A percentile compares a stretch with the other conserved stretches of the same genome.
Evolutionary conservation across 2,888 invertebrate species (phyloP).

Genomic region (Macrophya alboannulata): DNA sequence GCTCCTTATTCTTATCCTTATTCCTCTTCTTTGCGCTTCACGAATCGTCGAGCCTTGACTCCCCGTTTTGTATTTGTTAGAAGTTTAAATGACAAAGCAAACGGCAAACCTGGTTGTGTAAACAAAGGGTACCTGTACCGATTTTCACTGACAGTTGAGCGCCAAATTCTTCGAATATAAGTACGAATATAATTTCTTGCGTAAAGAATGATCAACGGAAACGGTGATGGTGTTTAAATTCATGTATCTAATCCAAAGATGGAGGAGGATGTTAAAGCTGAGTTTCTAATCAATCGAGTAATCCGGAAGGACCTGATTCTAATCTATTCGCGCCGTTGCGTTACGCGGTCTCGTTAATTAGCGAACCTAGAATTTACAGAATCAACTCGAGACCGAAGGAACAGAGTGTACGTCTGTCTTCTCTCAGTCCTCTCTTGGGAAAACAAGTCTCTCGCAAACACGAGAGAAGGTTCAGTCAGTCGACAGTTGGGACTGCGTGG

Average conservation of each 20-base stretch:
- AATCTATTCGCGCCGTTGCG: slow-evolving; percentile 16
- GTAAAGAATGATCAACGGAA: neutral
- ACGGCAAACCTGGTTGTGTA: neutral
- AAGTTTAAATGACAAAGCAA: neutral
- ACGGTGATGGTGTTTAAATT: neutral
- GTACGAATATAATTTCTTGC: neutral
- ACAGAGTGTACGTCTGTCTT: neutral
- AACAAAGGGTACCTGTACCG: neutral
- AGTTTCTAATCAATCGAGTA: slow-evolving; percentile 25
- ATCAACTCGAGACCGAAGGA: neutral
- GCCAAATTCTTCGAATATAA: neutral
- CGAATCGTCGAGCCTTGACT: neutral
- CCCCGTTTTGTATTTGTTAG: neutral
- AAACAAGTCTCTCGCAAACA: neutral
- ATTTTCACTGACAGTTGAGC: neutral
- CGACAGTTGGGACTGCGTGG: neutral
- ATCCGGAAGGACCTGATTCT: slow-evolving; percentile 18
- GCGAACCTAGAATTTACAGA: slow-evolving; percentile 37
- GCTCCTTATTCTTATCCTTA: neutral
- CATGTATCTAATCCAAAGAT: neutral
- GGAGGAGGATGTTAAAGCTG: neutral
- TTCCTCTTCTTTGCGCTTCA: neutral
- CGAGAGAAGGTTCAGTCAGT: neutral
- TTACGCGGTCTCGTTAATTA: slow-evolving; percentile 36
- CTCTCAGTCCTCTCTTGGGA: slow-evolving; percentile 1